Conservation (phyloP, 2,797 vertebrate species). For the Antennarius maculatus region DNA sequence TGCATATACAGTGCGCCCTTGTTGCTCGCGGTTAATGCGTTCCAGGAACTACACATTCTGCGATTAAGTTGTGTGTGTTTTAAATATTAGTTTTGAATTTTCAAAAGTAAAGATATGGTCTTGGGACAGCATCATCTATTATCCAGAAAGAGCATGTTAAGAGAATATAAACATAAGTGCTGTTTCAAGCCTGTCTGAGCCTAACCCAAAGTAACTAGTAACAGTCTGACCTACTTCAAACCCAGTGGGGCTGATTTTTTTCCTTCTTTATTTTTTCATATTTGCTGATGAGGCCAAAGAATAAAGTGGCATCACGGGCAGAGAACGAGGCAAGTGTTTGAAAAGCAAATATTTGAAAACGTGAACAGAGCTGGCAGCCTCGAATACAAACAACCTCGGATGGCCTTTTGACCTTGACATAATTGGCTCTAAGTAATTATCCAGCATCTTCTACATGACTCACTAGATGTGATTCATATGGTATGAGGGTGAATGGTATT, state of each 20-base stretch:
- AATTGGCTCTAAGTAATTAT: slow-evolving; percentile 33
- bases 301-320: slow-evolving; percentile 65
- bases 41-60: no score
- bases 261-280: slow-evolving; percentile 45
- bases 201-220: slow-evolving; percentile 69
- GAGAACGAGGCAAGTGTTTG: slow-evolving; percentile 59
- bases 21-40: no score
- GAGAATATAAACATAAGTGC: slow-evolving; percentile 65
- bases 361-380: slow-evolving; percentile 40
- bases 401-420: slow-evolving; percentile 51
- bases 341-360: slow-evolving; percentile 69
- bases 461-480: not conserved
- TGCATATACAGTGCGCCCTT: no score
- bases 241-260: slow-evolving; percentile 64
- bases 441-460: slow-evolving; percentile 4
- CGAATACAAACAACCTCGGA: slow-evolving; percentile 41
- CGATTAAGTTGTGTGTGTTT: no score
- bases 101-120: slow-evolving; percentile 50
- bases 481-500: slow-evolving; percentile 8
- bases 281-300: slow-evolving; percentile 79
- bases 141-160: slow-evolving; percentile 57
- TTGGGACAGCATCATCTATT: slow-evolving; percentile 58
- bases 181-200: slow-evolving; percentile 64
- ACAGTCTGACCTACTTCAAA: slow-evolving; percentile 76
- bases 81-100: slow-evolving; percentile 39